These are phyloP conservation scores for Notodonta ziczac DNA, from an alignment of 2,888 invertebrate genomes.

Conservation along the genomic window DNA sequence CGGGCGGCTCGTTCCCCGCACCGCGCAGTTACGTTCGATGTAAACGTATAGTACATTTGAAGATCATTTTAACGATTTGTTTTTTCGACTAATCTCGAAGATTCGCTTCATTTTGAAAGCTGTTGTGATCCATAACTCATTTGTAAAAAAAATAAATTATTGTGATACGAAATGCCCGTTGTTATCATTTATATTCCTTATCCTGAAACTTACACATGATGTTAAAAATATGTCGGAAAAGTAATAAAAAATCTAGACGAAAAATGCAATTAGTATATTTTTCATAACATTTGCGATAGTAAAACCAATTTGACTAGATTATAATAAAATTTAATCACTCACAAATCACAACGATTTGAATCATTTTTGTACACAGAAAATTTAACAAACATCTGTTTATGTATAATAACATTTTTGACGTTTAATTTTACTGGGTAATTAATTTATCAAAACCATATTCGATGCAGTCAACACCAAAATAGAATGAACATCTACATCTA, in stretches of 20 bases:
- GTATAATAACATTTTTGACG: too few relatives aligned
- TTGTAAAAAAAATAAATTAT: constrained; percentile 84
- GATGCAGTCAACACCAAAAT: too few relatives aligned
- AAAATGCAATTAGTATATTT: constrained; percentile 1
- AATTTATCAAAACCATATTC: too few relatives aligned
- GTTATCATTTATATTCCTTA: constrained; percentile 20
- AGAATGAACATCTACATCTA: too few relatives aligned
- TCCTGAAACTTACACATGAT: not conserved
- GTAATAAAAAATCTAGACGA: not conserved
- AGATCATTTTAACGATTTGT: constrained; percentile 63
- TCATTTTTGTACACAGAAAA: not conserved
- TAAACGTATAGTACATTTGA: constrained; percentile 53
- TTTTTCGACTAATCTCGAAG: constrained; percentile 66
- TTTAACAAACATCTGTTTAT: too few relatives aligned
- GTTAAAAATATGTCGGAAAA: not conserved
- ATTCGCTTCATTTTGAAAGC: constrained; percentile 68
- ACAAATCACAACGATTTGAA: not conserved
- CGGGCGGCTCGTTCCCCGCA: constrained; percentile 36
- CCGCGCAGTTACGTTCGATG: constrained; percentile 44
- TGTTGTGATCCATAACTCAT: constrained; percentile 81
- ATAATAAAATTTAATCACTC: constrained; percentile 9
- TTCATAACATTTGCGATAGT: constrained; percentile 23
- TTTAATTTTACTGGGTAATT: too few relatives aligned
- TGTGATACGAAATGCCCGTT: constrained; percentile 75
- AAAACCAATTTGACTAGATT: constrained; percentile 34